Evolutionary conservation across 2,888 invertebrate genomes (phyloP).

Genomic region (Anagyrus pseudococci): DNA sequence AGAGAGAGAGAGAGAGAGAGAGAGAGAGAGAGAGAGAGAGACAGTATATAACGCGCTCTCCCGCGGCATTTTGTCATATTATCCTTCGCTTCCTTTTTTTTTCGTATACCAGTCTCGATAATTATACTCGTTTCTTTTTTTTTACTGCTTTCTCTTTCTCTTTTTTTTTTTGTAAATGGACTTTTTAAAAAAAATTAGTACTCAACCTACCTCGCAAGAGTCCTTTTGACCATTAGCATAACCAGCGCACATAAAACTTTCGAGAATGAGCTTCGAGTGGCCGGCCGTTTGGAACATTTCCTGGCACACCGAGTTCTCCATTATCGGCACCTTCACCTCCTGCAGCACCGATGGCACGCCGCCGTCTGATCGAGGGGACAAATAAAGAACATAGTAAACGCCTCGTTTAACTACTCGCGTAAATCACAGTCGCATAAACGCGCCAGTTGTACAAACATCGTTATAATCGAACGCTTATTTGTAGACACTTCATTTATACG

Average conservation of each 20-base stretch:
- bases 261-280: slow-evolving; percentile 84
- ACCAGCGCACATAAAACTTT: slow-evolving; percentile 90
- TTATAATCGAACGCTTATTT: too few species aligned
- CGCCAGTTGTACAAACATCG: too few species aligned
- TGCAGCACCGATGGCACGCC: slow-evolving; percentile 89
- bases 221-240: slow-evolving; percentile 92
- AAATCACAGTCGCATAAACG: neutral
- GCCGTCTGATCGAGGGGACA: slow-evolving; percentile 67
- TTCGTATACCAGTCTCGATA: too few species aligned
- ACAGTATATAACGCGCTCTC: neutral
- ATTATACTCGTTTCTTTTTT: too few species aligned
- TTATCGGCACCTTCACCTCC: slow-evolving; percentile 91
- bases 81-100: too few species aligned
- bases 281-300: slow-evolving; percentile 93
- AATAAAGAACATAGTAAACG: slow-evolving; percentile 13
- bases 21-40: neutral
- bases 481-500: too few species aligned
- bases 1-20: neutral
- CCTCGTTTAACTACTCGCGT: too few species aligned
- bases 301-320: slow-evolving; percentile 90
- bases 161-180: too few species aligned
- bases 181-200: too few species aligned
- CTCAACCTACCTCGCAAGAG: slow-evolving; percentile 92
- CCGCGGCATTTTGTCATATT: too few species aligned
- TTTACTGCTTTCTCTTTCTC: too few species aligned